Evolutionary conservation across 2,797 vertebrate species (phyloP).

Genomic region (Parotocinclus haroldoi): DNA sequence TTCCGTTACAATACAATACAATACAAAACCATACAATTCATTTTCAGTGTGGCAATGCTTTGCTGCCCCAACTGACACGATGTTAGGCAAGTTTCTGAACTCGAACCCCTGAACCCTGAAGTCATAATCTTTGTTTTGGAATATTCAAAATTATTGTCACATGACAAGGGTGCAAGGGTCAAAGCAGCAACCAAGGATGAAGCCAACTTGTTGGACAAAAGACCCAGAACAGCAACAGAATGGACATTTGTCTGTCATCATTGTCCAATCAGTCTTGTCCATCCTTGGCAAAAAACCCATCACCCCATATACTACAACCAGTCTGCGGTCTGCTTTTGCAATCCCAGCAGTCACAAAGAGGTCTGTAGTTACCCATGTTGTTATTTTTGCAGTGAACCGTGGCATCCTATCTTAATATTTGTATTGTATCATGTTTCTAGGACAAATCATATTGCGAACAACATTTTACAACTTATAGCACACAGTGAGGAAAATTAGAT

Average conservation of each 20-base stretch:
- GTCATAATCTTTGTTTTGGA: conserved; percentile 59
- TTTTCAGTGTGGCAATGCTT: conserved; percentile 29
- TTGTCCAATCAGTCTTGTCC: conserved; percentile 67
- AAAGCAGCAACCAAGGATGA: conserved; percentile 78
- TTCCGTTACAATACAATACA: too few relatives aligned
- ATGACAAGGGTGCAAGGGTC: conserved; percentile 62
- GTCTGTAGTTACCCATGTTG: conserved; percentile 57
- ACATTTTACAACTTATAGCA: conserved; percentile 13
- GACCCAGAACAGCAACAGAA: conserved; percentile 14
- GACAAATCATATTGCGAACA: conserved; percentile 23
- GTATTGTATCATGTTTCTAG: conserved; percentile 52
- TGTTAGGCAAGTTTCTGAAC: conserved; percentile 55
- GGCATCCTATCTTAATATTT: conserved; percentile 55
- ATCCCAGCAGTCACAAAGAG: conserved; percentile 67
- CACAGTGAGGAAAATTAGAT: not conserved
- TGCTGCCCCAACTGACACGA: conserved; percentile 56
- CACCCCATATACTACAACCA: conserved; percentile 61
- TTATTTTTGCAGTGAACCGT: conserved; percentile 56
- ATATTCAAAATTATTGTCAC: conserved; percentile 59
- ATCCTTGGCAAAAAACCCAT: conserved; percentile 70
- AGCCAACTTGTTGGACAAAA: conserved; percentile 59
- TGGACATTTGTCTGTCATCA: conserved; percentile 20
- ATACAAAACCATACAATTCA: too few relatives aligned
- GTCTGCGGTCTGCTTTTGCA: conserved; percentile 64
- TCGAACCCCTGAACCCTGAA: conserved; percentile 45